phyloP scores from a whole-genome alignment of 2,113 vertebrate genomes.

The Antidorcas marsupialis region DNA sequence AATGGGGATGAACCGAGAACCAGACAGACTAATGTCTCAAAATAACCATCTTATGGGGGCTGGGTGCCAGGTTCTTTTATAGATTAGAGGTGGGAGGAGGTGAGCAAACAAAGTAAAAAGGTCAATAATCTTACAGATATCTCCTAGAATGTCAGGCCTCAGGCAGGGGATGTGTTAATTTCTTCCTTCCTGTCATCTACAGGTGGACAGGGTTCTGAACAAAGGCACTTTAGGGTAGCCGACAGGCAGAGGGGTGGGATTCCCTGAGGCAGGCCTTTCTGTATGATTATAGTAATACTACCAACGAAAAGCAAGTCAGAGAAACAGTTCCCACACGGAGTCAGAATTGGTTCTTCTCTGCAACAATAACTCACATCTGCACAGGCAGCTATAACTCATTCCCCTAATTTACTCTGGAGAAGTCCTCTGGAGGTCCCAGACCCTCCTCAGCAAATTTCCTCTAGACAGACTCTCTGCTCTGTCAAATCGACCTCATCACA shows the following conservation, averaged over 20 bases:
- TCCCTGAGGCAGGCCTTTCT: neutral
- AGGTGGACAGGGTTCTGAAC: neutral
- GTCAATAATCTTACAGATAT: neutral
- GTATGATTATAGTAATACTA: neutral
- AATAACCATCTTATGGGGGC: neutral
- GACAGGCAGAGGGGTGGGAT: neutral
- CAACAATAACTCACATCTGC: neutral
- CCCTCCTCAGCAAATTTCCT: neutral
- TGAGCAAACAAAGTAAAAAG: neutral
- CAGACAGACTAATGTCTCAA: neutral
- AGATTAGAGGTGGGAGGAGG: neutral
- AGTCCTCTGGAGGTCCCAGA: neutral
- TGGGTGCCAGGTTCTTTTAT: neutral
- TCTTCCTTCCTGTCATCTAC: neutral
- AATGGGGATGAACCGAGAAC: neutral
- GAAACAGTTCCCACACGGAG: neutral
- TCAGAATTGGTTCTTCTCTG: neutral
- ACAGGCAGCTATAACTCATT: neutral
- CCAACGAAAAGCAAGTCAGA: neutral
- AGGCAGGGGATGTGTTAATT: neutral
- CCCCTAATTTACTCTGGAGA: neutral
- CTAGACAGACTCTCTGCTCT: neutral
- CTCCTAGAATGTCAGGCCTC: neutral
- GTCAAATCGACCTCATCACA: neutral
- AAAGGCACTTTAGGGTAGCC: neutral